phyloP scores from a whole-genome alignment of 2,888 invertebrate genomes.

The Xestia rhomboidea region DNA sequence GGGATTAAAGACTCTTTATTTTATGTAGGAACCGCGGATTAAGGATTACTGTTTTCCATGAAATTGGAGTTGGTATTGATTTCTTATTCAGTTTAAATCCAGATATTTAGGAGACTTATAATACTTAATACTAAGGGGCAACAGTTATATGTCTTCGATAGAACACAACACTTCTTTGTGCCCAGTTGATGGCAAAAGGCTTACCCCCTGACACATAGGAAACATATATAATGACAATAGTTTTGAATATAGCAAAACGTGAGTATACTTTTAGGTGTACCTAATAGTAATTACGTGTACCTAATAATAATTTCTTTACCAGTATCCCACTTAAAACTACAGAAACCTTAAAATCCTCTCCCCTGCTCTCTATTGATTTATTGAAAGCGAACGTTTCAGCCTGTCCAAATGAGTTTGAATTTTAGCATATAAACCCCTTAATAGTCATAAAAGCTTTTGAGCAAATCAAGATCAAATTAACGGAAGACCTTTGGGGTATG shows the following conservation, averaged over 20 bases:
- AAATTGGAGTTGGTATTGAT: neutral
- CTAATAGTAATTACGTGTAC: too few species aligned
- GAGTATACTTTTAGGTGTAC: neutral
- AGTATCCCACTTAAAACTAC: too few species aligned
- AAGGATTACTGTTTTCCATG: slow-evolving; percentile 1
- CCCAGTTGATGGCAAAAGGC: neutral
- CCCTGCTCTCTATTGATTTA: too few species aligned
- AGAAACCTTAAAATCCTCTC: too few species aligned
- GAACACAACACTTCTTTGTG: neutral
- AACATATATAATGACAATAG: neutral
- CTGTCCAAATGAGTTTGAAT: too few species aligned
- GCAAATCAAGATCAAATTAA: too few species aligned
- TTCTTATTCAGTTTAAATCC: slow-evolving; percentile 2
- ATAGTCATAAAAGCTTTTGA: too few species aligned
- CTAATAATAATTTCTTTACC: too few species aligned
- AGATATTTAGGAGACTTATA: neutral
- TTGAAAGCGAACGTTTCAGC: too few species aligned
- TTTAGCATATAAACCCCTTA: too few species aligned
- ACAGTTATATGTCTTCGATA: neutral
- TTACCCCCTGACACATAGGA: neutral
- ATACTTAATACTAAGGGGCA: neutral
- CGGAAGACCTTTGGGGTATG: too few species aligned
- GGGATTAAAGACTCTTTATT: neutral
- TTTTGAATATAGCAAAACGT: neutral
- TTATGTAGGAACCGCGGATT: neutral